Evolutionary conservation across 53 echinoderm and acorn worm species (phyloP).

Genomic region (Crossaster papposus): DNA sequence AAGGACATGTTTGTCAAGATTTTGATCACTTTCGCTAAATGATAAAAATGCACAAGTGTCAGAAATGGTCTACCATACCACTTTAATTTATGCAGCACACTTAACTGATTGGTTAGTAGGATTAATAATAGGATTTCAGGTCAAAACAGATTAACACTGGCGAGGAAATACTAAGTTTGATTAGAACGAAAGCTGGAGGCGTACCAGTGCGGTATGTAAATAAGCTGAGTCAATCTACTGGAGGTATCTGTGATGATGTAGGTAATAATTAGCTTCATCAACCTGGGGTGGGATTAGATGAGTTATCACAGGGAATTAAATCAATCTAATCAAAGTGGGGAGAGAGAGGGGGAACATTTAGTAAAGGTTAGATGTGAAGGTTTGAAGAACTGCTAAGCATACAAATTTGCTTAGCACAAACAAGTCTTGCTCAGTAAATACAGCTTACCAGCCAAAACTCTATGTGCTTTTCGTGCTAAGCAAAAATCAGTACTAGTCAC

Average conservation of each 20-base stretch:
- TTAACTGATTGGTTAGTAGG: constrained; percentile 13
- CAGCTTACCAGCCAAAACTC: too few relatives aligned
- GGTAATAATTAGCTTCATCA: constrained; percentile 18
- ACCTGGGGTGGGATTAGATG: constrained; percentile 14
- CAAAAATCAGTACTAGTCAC: too few relatives aligned
- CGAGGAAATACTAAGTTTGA: constrained; percentile 30
- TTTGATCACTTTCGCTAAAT: too few relatives aligned
- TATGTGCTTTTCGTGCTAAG: too few relatives aligned
- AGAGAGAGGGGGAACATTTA: too few relatives aligned
- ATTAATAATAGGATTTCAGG: constrained; percentile 35
- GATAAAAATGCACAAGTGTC: too few relatives aligned
- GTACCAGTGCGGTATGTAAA: too few relatives aligned
- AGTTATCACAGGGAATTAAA: neutral
- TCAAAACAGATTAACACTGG: constrained; percentile 41
- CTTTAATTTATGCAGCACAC: neutral
- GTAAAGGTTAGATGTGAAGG: neutral
- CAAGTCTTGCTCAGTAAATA: too few relatives aligned
- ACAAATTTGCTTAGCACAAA: too few relatives aligned
- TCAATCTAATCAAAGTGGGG: neutral
- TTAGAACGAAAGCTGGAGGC: constrained; percentile 5
- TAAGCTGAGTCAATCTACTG: neutral
- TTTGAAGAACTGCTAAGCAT: neutral
- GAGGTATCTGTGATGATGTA: constrained; percentile 1
- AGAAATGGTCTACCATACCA: too few relatives aligned
- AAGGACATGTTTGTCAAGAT: too few relatives aligned